These are phyloP conservation scores for Drosophila pseudoananassae DNA, from an alignment of 1,140 invertebrate species.

Conservation along the genomic window DNA sequence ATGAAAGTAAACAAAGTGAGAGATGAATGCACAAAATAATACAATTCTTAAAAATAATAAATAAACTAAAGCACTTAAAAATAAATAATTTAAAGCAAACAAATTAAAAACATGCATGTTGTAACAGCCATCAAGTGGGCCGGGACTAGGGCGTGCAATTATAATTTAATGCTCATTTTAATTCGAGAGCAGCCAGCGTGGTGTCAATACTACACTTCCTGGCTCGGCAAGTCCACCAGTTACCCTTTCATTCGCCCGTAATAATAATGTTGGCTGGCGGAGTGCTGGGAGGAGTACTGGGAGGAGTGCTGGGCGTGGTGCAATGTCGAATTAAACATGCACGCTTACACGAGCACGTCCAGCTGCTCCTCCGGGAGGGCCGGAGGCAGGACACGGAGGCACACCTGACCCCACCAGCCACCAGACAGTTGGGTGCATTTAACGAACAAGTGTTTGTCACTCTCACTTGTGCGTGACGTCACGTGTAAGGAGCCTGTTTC, in stretches of 20 bases:
- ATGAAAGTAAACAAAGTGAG: constrained; percentile 50
- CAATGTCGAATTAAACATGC: constrained; percentile 76
- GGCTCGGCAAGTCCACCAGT: not conserved
- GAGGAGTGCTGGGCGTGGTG: constrained; percentile 37
- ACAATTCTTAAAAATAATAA: constrained; percentile 26
- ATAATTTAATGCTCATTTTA: constrained; percentile 61
- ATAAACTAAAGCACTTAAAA: constrained; percentile 3
- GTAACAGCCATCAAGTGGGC: constrained; percentile 55
- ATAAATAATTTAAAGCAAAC: constrained; percentile 34
- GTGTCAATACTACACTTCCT: not conserved
- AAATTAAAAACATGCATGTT: constrained; percentile 48
- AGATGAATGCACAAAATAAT: constrained; percentile 31
- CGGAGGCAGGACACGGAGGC: constrained; percentile 41
- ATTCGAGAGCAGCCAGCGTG: constrained; percentile 35
- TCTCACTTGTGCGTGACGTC: constrained; percentile 77
- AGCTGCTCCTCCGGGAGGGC: not conserved
- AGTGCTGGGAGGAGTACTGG: not conserved
- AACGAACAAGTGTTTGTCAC: constrained; percentile 75
- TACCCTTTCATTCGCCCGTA: constrained; percentile 28
- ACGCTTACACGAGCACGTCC: constrained; percentile 68
- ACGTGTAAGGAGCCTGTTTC: constrained; percentile 46
- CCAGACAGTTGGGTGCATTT: constrained; percentile 64
- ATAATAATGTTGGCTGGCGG: constrained; percentile 26
- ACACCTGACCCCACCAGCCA: constrained; percentile 43
- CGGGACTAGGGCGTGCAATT: constrained; percentile 40